phyloP scores from a whole-genome alignment of 2,797 vertebrate genomes.

The Cebuella pygmaea region DNA sequence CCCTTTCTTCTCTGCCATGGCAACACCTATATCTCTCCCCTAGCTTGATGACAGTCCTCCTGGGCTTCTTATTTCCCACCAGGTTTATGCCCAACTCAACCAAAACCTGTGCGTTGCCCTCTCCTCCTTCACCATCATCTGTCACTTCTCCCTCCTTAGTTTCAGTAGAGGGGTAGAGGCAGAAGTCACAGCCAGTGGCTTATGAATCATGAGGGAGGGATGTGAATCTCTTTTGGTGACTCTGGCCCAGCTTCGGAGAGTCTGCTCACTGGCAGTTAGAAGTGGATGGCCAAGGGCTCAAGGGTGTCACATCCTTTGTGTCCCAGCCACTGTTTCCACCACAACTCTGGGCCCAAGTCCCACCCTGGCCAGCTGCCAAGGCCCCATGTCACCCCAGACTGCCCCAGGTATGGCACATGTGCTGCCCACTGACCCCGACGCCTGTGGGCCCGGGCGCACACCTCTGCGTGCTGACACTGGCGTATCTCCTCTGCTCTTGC shows the following conservation, averaged over 20 bases:
- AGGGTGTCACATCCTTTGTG: neutral
- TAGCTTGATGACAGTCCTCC: neutral
- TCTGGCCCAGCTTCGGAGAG: neutral
- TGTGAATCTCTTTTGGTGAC: neutral
- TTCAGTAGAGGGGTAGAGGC: neutral
- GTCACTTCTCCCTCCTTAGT: neutral
- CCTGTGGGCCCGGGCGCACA: no score
- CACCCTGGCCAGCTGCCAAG: neutral
- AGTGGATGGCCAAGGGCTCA: neutral
- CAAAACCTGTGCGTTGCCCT: neutral
- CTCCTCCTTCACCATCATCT: neutral
- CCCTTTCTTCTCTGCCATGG: neutral
- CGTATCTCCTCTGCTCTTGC: no score
- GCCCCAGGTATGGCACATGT: neutral
- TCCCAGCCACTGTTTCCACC: neutral
- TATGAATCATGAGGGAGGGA: neutral
- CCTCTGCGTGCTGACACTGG: neutral
- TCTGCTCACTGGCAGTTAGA: neutral
- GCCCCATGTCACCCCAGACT: neutral
- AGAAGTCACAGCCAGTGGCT: neutral
- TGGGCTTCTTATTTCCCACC: no score
- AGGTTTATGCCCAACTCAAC: no score
- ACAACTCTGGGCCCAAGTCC: neutral
- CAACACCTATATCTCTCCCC: neutral
- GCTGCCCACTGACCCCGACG: neutral